A percentile compares a stretch with the other conserved stretches of the same genome.
Evolutionary conservation across 1,140 invertebrate genomes (phyloP).

Genomic region (Anoplophora glabripennis): DNA sequence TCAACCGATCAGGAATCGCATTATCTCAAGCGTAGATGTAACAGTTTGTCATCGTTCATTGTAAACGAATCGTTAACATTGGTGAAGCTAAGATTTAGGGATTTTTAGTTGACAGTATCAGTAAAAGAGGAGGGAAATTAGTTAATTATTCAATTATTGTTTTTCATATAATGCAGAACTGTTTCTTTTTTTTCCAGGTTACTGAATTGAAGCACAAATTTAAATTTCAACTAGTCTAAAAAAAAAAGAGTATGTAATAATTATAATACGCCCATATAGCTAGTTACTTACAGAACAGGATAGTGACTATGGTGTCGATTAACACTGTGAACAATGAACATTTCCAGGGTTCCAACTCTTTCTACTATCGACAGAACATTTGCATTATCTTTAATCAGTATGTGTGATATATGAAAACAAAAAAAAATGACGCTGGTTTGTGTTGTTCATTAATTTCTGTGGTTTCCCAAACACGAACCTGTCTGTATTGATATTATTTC

Average conservation of each 20-base stretch:
- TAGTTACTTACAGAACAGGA: conserved; percentile 15
- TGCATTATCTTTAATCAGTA: conserved; percentile 11
- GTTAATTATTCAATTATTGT: too few relatives aligned
- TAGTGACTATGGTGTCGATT: conserved; percentile 3
- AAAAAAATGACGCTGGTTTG: not conserved
- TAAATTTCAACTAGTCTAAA: conserved; percentile 14
- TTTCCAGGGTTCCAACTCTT: conserved; percentile 3
- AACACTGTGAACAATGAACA: not conserved
- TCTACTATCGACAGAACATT: conserved; percentile 1
- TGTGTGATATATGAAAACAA: conserved; percentile 13
- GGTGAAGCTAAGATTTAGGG: too few relatives aligned
- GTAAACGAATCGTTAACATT: too few relatives aligned
- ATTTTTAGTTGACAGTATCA: too few relatives aligned
- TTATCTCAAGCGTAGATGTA: too few relatives aligned
- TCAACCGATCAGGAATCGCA: too few relatives aligned
- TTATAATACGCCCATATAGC: conserved; percentile 10
- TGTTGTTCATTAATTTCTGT: not conserved
- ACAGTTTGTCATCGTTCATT: too few relatives aligned
- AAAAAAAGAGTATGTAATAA: conserved; percentile 12
- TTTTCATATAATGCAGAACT: too few relatives aligned
- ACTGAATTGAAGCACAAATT: conserved; percentile 13
- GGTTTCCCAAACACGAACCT: not conserved
- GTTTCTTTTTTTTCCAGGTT: conserved; percentile 17
- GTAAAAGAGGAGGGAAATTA: too few relatives aligned
- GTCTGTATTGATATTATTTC: not conserved